phyloP scores from a whole-genome alignment of 2,888 invertebrate genomes.

The Synanthedon formicaeformis region DNA sequence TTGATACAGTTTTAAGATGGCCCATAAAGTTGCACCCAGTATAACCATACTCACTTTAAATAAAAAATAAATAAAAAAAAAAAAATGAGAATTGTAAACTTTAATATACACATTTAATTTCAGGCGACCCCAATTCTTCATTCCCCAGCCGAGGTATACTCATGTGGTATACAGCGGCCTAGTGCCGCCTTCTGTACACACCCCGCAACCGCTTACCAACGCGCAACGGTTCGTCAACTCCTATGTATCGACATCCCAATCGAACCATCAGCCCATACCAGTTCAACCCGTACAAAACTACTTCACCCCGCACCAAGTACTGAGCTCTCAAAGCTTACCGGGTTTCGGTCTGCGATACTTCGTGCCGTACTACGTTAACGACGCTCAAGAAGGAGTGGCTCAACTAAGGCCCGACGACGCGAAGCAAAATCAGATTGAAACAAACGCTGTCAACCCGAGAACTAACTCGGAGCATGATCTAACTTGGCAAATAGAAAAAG shows the following conservation, averaged over 20 bases:
- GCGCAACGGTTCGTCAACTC: conserved; percentile 56
- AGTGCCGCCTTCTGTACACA: conserved; percentile 12
- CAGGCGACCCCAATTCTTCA: conserved; percentile 56
- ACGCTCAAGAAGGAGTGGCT: conserved; percentile 12
- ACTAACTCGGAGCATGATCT: conserved; percentile 34
- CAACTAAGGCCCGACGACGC: conserved; percentile 40
- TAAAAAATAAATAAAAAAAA: too few species aligned
- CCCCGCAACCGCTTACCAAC: conserved; percentile 31
- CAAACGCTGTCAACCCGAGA: conserved; percentile 29
- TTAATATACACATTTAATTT: conserved; percentile 2
- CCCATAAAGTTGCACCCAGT: too few species aligned
- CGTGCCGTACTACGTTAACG: conserved; percentile 33
- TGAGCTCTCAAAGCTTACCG: conserved; percentile 50
- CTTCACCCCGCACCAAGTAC: conserved; percentile 37
- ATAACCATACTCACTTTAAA: too few species aligned
- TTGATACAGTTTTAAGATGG: too few species aligned
- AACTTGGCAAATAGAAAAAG: conserved; percentile 57
- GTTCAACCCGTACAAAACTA: conserved; percentile 25
- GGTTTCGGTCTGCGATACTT: conserved; percentile 56
- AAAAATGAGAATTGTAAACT: too few species aligned
- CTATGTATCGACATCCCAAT: conserved; percentile 36
- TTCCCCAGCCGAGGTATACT: conserved; percentile 53
- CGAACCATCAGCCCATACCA: conserved; percentile 12
- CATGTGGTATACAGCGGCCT: conserved; percentile 36
- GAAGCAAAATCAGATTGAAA: conserved; percentile 42